Evolutionary conservation across 2,113 vertebrate genomes (phyloP).

Genomic region (Urocynchramus pylzowi): DNA sequence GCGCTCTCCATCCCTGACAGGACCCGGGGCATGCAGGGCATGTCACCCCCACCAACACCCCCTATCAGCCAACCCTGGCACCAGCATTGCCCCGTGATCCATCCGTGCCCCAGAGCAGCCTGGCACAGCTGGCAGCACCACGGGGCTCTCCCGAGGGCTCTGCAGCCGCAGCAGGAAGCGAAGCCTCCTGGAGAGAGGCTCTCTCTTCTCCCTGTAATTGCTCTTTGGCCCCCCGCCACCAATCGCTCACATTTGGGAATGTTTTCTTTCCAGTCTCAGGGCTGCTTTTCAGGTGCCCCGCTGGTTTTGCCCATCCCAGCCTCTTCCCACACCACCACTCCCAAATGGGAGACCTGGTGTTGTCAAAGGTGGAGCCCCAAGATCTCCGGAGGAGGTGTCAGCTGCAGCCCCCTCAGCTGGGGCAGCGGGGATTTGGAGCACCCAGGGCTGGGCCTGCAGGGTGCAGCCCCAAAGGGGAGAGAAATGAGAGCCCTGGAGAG

Average conservation of each 20-base stretch:
- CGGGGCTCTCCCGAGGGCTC: not conserved
- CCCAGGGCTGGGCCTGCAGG: too few relatives aligned
- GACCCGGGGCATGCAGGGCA: not conserved
- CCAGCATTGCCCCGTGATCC: not conserved
- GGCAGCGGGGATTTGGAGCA: too few relatives aligned
- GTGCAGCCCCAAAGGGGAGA: too few relatives aligned
- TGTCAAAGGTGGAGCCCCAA: not conserved
- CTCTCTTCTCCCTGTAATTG: constrained; percentile 45
- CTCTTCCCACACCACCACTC: rapidly evolving
- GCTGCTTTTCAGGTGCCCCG: not conserved
- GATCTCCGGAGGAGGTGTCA: not conserved
- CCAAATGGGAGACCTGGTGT: too few relatives aligned
- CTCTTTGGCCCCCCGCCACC: constrained; percentile 55
- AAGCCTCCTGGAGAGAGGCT: not conserved
- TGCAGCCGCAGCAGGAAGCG: not conserved
- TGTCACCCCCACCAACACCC: not conserved
- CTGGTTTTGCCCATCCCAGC: not conserved
- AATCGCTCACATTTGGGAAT: not conserved
- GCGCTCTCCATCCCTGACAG: rapidly evolving
- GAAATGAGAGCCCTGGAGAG: too few relatives aligned
- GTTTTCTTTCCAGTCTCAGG: not conserved
- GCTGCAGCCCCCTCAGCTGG: too few relatives aligned
- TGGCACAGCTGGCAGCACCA: not conserved
- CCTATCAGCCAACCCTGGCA: not conserved
- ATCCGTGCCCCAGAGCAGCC: not conserved